Conservation (phyloP, 2,888 invertebrate species). For the Drosophila mettleri region DNA sequence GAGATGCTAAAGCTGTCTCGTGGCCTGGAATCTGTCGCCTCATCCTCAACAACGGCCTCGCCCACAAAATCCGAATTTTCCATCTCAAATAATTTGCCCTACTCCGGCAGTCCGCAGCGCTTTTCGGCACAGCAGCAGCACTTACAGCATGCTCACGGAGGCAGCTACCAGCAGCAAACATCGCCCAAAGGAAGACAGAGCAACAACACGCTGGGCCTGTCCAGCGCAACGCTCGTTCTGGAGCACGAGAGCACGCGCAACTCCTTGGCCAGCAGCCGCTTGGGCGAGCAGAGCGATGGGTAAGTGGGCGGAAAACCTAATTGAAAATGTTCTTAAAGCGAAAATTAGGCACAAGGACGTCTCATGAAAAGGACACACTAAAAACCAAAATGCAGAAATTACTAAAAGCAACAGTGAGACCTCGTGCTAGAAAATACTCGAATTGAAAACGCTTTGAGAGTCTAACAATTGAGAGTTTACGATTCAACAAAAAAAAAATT, state of each 20-base stretch:
- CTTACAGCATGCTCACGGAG: slow-evolving; percentile 34
- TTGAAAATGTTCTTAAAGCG: slow-evolving; percentile 11
- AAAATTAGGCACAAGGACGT: slow-evolving; percentile 4
- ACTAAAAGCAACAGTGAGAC: background rate
- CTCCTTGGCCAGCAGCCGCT: slow-evolving; percentile 68
- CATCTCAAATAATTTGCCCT: slow-evolving; percentile 74
- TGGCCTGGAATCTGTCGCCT: slow-evolving; percentile 90
- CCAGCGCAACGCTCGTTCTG: slow-evolving; percentile 61
- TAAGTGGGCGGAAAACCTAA: slow-evolving; percentile 40
- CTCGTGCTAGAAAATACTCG: background rate
- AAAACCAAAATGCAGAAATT: slow-evolving; percentile 11
- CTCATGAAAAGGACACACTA: background rate
- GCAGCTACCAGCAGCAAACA: slow-evolving; percentile 55
- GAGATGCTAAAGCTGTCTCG: slow-evolving; percentile 94
- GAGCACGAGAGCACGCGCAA: slow-evolving; percentile 70
- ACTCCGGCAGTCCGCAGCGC: slow-evolving; percentile 71
- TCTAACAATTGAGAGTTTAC: background rate
- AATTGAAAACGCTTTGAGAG: too few relatives aligned
- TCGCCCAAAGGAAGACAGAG: slow-evolving; percentile 55
- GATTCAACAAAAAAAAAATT: background rate
- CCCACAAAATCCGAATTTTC: slow-evolving; percentile 83
- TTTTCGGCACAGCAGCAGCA: slow-evolving; percentile 51
- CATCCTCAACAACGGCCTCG: slow-evolving; percentile 82
- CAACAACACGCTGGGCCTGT: slow-evolving; percentile 48
- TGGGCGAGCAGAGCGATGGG: slow-evolving; percentile 73